phyloP scores from a whole-genome alignment of 2,888 invertebrate genomes.

The Dynastes tityus region DNA sequence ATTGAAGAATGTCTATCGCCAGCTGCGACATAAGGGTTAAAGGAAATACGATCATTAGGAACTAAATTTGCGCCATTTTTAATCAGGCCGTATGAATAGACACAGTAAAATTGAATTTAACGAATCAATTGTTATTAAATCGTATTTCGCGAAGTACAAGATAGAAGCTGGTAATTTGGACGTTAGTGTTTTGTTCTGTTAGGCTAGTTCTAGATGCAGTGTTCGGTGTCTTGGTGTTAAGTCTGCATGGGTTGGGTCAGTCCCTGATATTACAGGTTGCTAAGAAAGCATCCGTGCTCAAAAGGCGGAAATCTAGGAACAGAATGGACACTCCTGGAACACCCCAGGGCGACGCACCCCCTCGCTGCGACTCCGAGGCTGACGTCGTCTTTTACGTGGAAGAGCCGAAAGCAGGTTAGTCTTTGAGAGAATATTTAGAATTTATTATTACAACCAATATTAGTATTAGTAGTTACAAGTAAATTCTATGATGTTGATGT shows the following conservation, averaged over 20 bases:
- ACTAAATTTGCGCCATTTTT: not conserved
- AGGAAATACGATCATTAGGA: conserved; percentile 28
- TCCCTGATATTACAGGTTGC: conserved; percentile 83
- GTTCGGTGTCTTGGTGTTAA: conserved; percentile 70
- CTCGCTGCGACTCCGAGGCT: conserved; percentile 74
- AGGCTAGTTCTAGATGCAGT: conserved; percentile 68
- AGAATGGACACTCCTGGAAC: conserved; percentile 74
- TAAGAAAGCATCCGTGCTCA: conserved; percentile 82
- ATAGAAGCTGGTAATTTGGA: conserved; percentile 45
- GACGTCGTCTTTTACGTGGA: conserved; percentile 80
- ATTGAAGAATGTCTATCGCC: too few species aligned
- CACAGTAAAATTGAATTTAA: not conserved
- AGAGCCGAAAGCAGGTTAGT: conserved; percentile 75
- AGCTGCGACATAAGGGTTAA: conserved; percentile 25
- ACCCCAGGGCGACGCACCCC: conserved; percentile 62
- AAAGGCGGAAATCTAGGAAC: conserved; percentile 79
- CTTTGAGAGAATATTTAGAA: not conserved
- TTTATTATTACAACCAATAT: too few species aligned
- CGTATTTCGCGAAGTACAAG: conserved; percentile 29
- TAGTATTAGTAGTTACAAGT: too few species aligned
- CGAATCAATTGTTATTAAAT: not conserved
- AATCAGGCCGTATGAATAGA: not conserved
- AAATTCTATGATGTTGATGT: too few species aligned
- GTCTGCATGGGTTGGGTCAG: conserved; percentile 74
- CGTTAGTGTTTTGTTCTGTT: conserved; percentile 53